Base-by-base conservation (phyloP, 2,113 vertebrate genomes). In the Gorsachius goisagi region DNA sequence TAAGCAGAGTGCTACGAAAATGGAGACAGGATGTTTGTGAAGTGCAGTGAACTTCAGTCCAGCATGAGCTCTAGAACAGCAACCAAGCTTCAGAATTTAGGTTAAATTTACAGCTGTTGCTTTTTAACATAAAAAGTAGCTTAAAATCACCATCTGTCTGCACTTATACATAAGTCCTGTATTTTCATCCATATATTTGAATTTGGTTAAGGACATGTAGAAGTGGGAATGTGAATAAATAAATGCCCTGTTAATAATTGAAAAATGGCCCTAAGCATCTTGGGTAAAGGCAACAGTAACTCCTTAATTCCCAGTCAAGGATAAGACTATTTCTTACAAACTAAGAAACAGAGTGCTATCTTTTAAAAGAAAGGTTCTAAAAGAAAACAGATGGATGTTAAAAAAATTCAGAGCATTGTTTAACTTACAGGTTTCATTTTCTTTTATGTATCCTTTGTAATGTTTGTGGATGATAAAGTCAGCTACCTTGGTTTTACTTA, bases 401-500 rank as follows among this genome's bases (percentile, higher is more conserved):
- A 68, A 92, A 96, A 88, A 62, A 66, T 23, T 9, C 50, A 47
- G 4, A n/a, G 4, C 41, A 44, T 50, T 58, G 5, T 68, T 62
- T 78, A 41, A 68, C 53, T 68, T 32, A 58, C 6, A 85, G 53
- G 73, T 91, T 95, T 97, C 20, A 28, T 74, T 75, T 74, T 95
- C 63, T 83, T 89, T 95, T 95, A 22, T 52, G 45, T 64, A 35
- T 85, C n/a, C 56, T 67, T 91, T 78, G 75, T 87, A 92, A 71
- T 76, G 33, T 87, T 94, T 85, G 63, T 55, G 58, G 62, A 58
- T 97, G 87, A 83, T 92, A 93, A 93, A 93, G 96, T 86, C 79
- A 91, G 41, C 89, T 85, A 71, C 76, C 92, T 97, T 96, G 88
- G 93, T 96, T 96, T 97, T 94, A 83, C 95, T 97, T 96, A 94